These are phyloP conservation scores for Tipula unca DNA, from an alignment of 2,888 invertebrate species.

Conservation along the genomic window DNA sequence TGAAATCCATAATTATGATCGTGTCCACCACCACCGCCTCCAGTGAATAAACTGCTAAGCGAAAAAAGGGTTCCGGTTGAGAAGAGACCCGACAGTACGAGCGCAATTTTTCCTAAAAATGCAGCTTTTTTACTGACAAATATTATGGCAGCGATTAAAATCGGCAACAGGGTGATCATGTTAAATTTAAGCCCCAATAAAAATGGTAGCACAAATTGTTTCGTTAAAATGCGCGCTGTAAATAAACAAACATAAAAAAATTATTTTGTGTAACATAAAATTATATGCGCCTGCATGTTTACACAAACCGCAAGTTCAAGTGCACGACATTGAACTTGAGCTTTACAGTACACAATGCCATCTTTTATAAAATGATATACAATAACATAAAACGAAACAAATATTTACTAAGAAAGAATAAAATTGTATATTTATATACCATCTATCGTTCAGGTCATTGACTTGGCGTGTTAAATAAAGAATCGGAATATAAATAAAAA, in stretches of 20 bases:
- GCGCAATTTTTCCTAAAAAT: constrained; percentile 62
- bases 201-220: constrained; percentile 66
- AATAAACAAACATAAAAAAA: neutral
- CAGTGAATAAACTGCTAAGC: constrained; percentile 29
- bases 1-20: constrained; percentile 17
- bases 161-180: constrained; percentile 61
- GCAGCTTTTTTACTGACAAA: constrained; percentile 70
- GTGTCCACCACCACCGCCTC: constrained; percentile 26
- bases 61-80: constrained; percentile 44
- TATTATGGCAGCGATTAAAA: constrained; percentile 61
- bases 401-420: neutral
- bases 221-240: constrained; percentile 62
- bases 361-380: neutral
- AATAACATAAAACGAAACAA: neutral
- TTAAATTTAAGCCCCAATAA: constrained; percentile 74
- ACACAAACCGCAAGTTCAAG: neutral
- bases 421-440: neutral
- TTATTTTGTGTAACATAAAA: neutral
- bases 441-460: neutral
- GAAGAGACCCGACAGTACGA: constrained; percentile 60
- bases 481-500: neutral
- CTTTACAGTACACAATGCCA: neutral
- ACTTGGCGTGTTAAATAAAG: neutral
- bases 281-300: neutral
- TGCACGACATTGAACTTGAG: neutral